phyloP scores from a whole-genome alignment of 2,113 vertebrate genomes.

The Menura novaehollandiae region DNA sequence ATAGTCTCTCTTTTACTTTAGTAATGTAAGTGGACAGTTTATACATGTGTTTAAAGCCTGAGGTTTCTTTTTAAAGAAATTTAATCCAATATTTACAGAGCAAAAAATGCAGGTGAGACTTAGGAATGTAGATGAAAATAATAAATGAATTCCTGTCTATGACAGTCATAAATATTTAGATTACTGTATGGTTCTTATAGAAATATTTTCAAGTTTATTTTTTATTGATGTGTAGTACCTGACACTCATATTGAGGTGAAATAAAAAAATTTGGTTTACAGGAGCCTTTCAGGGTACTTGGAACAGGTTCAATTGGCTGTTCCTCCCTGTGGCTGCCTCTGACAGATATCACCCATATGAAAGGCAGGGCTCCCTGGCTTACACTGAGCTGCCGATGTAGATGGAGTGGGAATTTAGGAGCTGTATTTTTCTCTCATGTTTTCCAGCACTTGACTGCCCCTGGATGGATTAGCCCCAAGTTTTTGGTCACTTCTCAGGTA shows the following conservation, averaged over 20 bases:
- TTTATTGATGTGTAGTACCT: not conserved
- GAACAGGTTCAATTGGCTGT: not conserved
- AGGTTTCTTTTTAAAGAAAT: not conserved
- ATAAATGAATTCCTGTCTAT: not conserved
- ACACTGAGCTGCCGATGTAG: not conserved
- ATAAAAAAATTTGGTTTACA: not conserved
- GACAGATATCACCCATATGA: not conserved
- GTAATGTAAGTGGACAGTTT: not conserved
- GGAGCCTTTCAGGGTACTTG: not conserved
- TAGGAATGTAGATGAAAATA: not conserved
- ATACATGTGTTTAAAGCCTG: not conserved
- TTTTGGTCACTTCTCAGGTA: not conserved
- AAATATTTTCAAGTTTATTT: not conserved
- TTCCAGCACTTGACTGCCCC: not conserved
- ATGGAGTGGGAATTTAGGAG: not conserved
- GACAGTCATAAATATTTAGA: not conserved
- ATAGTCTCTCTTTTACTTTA: not conserved
- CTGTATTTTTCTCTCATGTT: not conserved
- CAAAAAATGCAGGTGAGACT: not conserved
- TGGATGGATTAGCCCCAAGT: not conserved
- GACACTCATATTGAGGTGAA: not conserved
- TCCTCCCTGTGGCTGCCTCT: not conserved
- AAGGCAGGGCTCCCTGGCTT: not conserved
- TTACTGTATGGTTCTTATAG: not conserved
- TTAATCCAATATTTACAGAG: constrained; percentile 23